Conservation (phyloP, 2,888 invertebrate species). For the Mystacides longicornis region DNA sequence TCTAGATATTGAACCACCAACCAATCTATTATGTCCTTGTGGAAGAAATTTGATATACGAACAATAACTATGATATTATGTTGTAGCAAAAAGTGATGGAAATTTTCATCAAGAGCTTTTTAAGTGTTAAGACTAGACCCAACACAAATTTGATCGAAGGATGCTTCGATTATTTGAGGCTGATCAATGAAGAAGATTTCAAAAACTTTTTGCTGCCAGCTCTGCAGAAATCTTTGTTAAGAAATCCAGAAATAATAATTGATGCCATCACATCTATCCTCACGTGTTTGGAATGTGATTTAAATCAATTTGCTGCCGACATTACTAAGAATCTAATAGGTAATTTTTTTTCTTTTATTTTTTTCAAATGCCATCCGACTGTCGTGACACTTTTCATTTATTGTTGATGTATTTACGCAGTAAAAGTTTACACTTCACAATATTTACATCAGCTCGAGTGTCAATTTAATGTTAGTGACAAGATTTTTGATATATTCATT, state of each 20-base stretch:
- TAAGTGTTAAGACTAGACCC: conserved; percentile 71
- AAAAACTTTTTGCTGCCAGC: conserved; percentile 70
- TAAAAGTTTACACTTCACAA: no score
- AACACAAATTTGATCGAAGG: conserved; percentile 59
- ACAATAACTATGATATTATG: no score
- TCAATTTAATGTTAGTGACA: no score
- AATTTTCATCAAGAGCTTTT: conserved; percentile 66
- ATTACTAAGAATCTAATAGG: conserved; percentile 77
- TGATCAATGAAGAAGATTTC: conserved; percentile 60
- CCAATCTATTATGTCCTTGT: no score
- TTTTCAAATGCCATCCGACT: no score
- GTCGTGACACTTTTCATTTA: no score
- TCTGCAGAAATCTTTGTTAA: conserved; percentile 81
- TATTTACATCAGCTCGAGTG: no score
- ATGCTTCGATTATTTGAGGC: conserved; percentile 58
- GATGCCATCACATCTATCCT: conserved; percentile 73
- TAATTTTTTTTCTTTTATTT: conserved; percentile 31
- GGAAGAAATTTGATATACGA: no score
- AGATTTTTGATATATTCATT: no score
- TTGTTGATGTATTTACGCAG: no score
- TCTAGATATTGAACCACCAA: no score
- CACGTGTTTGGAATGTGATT: conserved; percentile 60
- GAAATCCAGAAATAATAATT: conserved; percentile 89
- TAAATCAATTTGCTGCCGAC: conserved; percentile 70
- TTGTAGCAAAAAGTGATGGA: conserved; percentile 50